phyloP scores from a whole-genome alignment of 53 echinoderm and acorn worm genomes.

The Apostichopus leukothele region DNA sequence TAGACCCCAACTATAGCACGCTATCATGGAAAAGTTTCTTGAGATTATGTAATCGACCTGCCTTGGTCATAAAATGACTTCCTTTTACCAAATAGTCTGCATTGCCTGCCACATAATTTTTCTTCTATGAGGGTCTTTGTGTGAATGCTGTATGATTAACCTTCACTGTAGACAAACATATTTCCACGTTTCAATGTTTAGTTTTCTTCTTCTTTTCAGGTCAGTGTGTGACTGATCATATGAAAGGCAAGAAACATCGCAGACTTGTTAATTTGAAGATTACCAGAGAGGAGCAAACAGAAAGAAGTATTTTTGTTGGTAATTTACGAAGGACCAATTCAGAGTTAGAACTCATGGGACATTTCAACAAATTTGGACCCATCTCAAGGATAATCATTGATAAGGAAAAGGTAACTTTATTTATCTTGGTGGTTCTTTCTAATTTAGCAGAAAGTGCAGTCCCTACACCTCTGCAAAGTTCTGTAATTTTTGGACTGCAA shows the following conservation, averaged over 20 bases:
- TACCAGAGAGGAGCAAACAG: slow-evolving; percentile 70
- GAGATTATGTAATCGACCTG: too few relatives aligned
- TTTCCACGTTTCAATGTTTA: not conserved
- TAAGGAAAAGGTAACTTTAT: slow-evolving; percentile 80
- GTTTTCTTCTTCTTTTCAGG: slow-evolving; percentile 41
- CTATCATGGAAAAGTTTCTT: too few relatives aligned
- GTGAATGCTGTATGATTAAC: too few relatives aligned
- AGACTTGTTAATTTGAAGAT: slow-evolving; percentile 59
- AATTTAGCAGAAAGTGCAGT: too few relatives aligned
- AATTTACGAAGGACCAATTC: slow-evolving; percentile 72
- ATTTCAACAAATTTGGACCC: slow-evolving; percentile 82
- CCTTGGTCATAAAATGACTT: too few relatives aligned
- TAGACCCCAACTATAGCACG: too few relatives aligned
- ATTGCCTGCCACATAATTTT: too few relatives aligned
- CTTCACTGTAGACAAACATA: too few relatives aligned
- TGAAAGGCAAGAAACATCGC: slow-evolving; percentile 89
- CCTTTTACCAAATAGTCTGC: too few relatives aligned
- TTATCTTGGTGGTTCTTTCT: not conserved
- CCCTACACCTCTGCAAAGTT: too few relatives aligned
- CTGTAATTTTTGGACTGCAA: too few relatives aligned
- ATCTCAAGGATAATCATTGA: slow-evolving; percentile 82
- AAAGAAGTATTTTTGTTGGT: slow-evolving; percentile 89
- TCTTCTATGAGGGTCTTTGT: too few relatives aligned
- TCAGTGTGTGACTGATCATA: slow-evolving; percentile 82
- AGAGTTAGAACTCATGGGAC: slow-evolving; percentile 77